phyloP scores from a whole-genome alignment of 2,888 invertebrate species.

The Altica lythri region DNA sequence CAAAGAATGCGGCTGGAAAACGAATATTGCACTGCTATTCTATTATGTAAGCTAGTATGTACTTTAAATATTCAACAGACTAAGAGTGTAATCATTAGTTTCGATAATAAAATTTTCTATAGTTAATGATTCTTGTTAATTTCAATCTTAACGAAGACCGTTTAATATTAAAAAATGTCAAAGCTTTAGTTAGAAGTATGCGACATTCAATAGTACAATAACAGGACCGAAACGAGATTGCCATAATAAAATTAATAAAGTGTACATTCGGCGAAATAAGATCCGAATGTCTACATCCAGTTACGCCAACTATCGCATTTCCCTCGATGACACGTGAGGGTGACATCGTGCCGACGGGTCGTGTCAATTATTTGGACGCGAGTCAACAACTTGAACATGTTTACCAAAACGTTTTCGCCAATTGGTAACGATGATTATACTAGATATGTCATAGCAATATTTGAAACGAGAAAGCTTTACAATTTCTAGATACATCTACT shows the following conservation, averaged over 20 bases:
- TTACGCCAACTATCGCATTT: conserved; percentile 14
- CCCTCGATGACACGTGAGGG: conserved; percentile 12
- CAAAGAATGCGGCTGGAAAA: too few relatives aligned
- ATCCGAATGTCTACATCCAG: conserved; percentile 6
- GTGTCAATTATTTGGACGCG: conserved; percentile 42
- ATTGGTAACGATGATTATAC: conserved; percentile 17
- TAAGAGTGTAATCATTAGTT: too few relatives aligned
- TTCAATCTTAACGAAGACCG: too few relatives aligned
- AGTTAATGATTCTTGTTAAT: too few relatives aligned
- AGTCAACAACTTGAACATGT: conserved; percentile 42
- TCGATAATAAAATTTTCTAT: too few relatives aligned
- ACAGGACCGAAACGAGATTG: conserved; percentile 8
- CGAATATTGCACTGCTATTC: too few relatives aligned
- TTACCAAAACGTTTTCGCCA: conserved; percentile 38
- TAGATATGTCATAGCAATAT: conserved; percentile 7
- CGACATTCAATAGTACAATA: conserved; percentile 2
- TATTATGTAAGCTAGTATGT: too few relatives aligned
- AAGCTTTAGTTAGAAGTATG: conserved; percentile 1
- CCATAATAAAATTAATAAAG: conserved; percentile 12
- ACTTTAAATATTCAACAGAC: too few relatives aligned
- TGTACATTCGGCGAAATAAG: conserved; percentile 17
- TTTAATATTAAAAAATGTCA: conserved; percentile 2
- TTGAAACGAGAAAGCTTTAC: too few relatives aligned
- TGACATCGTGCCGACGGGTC: conserved; percentile 22
- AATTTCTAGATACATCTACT: too few relatives aligned